Evolutionary conservation across 2,797 vertebrate genomes (phyloP).

Genomic region (Amblyopsis hoosieri): DNA sequence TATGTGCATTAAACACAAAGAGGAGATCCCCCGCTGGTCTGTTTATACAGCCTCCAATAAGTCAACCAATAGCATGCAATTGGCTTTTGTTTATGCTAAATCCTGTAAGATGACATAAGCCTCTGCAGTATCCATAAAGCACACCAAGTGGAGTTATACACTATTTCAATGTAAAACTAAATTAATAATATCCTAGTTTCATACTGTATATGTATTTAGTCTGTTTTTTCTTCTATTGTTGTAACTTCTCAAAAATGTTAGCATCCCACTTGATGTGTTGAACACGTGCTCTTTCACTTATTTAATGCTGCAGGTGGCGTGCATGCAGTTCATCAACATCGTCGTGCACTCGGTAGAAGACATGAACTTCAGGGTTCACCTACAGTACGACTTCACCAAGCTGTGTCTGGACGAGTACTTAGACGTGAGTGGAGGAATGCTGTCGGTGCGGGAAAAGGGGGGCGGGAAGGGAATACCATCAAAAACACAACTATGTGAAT

Average conservation of each 20-base stretch:
- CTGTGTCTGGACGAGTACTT: conserved; percentile 93
- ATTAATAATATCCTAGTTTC: too few species aligned
- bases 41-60: neutral
- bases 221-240: neutral
- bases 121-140: conserved; percentile 3
- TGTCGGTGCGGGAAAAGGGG: conserved; percentile 2
- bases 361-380: conserved; percentile 96
- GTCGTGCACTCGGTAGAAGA: conserved; percentile 97
- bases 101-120: conserved; percentile 39
- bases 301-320: conserved; percentile 83
- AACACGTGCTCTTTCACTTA: neutral
- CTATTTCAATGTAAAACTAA: conserved; percentile 6
- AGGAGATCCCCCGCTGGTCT: conserved; percentile 9
- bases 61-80: neutral
- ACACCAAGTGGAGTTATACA: conserved; percentile 25
- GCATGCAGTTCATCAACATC: conserved; percentile 99
- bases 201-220: neutral
- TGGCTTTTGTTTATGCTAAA: conserved; percentile 30
- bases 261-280: neutral
- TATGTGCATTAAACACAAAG: neutral
- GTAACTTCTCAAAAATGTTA: neutral
- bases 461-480: neutral
- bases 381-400: conserved; percentile 96
- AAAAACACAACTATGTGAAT: conserved; percentile 5
- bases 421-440: conserved; percentile 77